Evolutionary conservation across 1,140 invertebrate species (phyloP).

Genomic region (Telenomus remus): DNA sequence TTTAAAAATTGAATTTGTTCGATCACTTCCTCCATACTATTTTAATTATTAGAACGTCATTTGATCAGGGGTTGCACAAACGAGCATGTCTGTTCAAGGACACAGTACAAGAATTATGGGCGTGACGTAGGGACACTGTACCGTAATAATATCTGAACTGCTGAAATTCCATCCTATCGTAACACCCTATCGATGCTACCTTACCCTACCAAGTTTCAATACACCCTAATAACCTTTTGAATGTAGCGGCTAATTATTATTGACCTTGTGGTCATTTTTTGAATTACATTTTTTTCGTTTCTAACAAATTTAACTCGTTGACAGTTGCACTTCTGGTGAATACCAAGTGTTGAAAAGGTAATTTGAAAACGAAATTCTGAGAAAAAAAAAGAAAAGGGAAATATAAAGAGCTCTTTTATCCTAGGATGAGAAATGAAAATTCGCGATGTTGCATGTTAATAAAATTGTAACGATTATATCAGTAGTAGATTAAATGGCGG

Average conservation of each 20-base stretch:
- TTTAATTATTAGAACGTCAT: slow-evolving; percentile 21
- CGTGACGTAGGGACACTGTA: slow-evolving; percentile 24
- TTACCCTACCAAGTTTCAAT: slow-evolving; percentile 13
- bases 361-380: too few species aligned
- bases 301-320: neutral
- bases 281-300: neutral
- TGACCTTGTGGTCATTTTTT: neutral
- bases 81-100: slow-evolving; percentile 6
- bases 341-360: too few species aligned
- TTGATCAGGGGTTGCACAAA: slow-evolving; percentile 21
- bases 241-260: neutral
- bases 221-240: neutral
- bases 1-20: neutral
- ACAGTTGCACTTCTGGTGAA: too few species aligned
- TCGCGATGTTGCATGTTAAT: too few species aligned
- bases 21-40: neutral
- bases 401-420: too few species aligned
- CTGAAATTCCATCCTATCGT: slow-evolving; percentile 32
- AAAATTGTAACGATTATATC: too few species aligned
- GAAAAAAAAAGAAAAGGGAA: too few species aligned
- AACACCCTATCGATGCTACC: slow-evolving; percentile 20
- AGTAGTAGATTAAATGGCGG: neutral
- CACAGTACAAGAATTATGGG: slow-evolving; percentile 22
- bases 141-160: slow-evolving; percentile 23
- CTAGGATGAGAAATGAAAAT: too few species aligned